Base-by-base conservation (phyloP, 37 sponge, comb jelly and placozoan genomes). In the Halichondria panicea region DNA sequence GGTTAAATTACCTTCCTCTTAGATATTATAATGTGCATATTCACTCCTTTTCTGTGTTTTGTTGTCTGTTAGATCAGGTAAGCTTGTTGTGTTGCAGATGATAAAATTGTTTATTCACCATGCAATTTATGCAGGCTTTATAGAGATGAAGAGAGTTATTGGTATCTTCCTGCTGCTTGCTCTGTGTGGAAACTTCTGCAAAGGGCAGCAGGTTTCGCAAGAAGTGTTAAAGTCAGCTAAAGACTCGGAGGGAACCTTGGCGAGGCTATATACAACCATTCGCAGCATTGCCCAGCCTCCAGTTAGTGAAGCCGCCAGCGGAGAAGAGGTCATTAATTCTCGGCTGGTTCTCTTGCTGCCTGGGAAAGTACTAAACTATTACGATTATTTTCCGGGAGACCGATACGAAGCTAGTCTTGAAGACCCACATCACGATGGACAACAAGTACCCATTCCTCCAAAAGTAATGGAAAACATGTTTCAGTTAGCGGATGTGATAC, bases 391-490 rank as follows among this genome's bases (percentile, higher is more conserved):
- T 42, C 84, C 77, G 6, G 84, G 84, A 22, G 62, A 68, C 0
- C 66, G 32, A 27, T 84, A 84, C 55, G 63, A 76, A 27, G 56
- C 59, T 18, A 46, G 45, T 27, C 19, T 69, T 25, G 68, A 75
- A 42, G 68, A 66, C n/a, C 60, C 60, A n/a, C 60, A 24, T 58
- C 60, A 58, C n/a, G 60, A 58, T 24, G 60, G 60, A 7, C 15
- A 6, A 24, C 60, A 66, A 33, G 56, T 74, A 9, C 44, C n/a
- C 52, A 82, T 82, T 35, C 84, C 84, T 19, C 78, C 71, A 11
- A 37, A 56, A 32, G 68, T 76, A 34, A 68, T 71, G 71, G 77
- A 84, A 35, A 84, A 84, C 71, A 56, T 76, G 62, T 84, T 84
- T 39, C 13, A 56, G 2, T 45, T 84, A 21, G 84, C 77, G 4